phyloP scores from a whole-genome alignment of 2,797 vertebrate species.

The Micropoecilia bifurca region DNA sequence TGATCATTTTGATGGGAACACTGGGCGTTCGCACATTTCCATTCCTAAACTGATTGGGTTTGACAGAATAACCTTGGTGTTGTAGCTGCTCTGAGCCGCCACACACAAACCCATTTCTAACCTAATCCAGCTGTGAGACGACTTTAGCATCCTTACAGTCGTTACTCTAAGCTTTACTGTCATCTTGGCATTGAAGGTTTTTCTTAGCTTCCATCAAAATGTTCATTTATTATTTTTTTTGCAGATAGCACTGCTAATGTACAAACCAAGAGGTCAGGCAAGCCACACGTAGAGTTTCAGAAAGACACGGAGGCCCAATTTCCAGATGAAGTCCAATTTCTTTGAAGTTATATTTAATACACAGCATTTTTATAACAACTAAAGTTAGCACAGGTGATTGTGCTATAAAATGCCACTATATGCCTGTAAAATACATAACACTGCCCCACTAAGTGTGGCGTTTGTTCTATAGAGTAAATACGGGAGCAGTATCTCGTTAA shows the following conservation, averaged over 20 bases:
- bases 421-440: too few relatives aligned
- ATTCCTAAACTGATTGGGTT: background rate
- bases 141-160: background rate
- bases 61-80: background rate
- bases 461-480: background rate
- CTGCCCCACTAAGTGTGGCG: too few relatives aligned
- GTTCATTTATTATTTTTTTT: background rate
- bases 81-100: background rate
- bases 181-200: background rate
- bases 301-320: too few relatives aligned
- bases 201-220: background rate
- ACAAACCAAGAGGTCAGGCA: background rate
- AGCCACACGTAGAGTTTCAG: background rate
- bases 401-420: too few relatives aligned
- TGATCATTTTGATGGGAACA: background rate
- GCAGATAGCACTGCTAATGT: background rate
- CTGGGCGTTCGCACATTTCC: background rate
- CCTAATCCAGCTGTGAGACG: background rate
- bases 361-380: too few relatives aligned
- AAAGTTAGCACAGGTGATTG: too few relatives aligned
- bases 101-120: background rate
- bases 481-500: background rate
- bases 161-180: background rate
- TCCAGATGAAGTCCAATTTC: too few relatives aligned
- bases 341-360: too few relatives aligned